Evolutionary conservation across 2,113 vertebrate species (phyloP).

Genomic region (Nyctereutes procyonoides): DNA sequence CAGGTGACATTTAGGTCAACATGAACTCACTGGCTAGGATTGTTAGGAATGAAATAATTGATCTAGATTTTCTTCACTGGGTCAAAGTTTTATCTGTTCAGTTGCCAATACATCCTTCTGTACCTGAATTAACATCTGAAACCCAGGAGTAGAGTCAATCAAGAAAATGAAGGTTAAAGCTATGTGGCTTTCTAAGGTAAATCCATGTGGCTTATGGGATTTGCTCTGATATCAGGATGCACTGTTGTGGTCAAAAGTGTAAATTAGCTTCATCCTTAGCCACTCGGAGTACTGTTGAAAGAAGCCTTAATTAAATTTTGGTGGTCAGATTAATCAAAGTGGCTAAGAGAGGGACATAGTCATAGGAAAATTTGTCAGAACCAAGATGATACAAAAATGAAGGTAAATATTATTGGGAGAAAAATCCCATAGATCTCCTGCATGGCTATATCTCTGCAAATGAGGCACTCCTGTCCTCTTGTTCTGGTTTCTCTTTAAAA

Average conservation of each 20-base stretch:
- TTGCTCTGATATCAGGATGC: background rate
- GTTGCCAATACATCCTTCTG: background rate
- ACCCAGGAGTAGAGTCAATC: background rate
- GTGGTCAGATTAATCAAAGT: background rate
- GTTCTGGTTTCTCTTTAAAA: background rate
- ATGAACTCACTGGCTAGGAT: background rate
- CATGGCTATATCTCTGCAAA: background rate
- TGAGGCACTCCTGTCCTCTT: background rate
- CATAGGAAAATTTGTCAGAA: background rate
- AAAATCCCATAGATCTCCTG: background rate
- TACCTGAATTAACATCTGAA: background rate
- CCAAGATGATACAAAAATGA: background rate
- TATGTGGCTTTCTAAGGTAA: background rate
- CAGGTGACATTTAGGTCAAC: background rate
- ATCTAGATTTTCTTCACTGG: background rate
- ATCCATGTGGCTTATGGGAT: background rate
- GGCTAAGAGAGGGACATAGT: background rate
- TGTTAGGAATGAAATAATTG: background rate
- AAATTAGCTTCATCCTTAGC: background rate
- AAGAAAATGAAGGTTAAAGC: background rate
- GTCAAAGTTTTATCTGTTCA: background rate
- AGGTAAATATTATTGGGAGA: background rate
- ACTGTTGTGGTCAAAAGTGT: background rate
- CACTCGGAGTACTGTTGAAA: background rate
- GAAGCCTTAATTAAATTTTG: background rate